Conservation (phyloP, 2,113 vertebrate genomes). For the Macquaria australasica region DNA sequence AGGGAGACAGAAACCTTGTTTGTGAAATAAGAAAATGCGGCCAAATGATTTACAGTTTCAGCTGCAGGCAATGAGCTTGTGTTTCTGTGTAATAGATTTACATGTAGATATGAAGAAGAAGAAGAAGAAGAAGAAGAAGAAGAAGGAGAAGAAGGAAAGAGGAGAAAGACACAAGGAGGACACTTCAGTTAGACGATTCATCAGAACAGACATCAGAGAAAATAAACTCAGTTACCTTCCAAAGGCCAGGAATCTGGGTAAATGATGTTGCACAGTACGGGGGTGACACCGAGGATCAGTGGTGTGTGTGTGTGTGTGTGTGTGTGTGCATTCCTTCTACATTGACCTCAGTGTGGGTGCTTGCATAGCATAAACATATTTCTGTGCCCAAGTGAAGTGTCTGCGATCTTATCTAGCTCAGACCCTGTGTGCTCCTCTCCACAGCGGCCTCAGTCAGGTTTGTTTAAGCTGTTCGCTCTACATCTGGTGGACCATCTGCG, state of each 20-base stretch:
- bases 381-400: slow-evolving; percentile 17
- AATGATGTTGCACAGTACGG: slow-evolving; percentile 52
- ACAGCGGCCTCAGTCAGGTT: not conserved
- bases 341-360: slow-evolving; percentile 14
- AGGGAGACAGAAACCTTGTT: not conserved
- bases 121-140: not conserved
- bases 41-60: not conserved
- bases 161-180: not conserved
- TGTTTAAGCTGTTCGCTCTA: slow-evolving; percentile 9
- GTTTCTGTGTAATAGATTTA: not conserved
- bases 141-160: not conserved
- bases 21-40: not conserved
- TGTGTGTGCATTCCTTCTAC: slow-evolving; percentile 28
- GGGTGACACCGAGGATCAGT: slow-evolving; percentile 21
- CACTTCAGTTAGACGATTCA: not conserved
- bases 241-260: slow-evolving; percentile 52
- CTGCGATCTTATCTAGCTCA: not conserved
- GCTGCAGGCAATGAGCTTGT: not conserved
- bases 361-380: not conserved
- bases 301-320: slow-evolving; percentile 15
- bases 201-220: slow-evolving; percentile 32
- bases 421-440: not conserved
- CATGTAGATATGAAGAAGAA: not conserved
- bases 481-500: slow-evolving; percentile 49
- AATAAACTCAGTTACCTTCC: slow-evolving; percentile 40